A percentile compares a stretch with the other conserved stretches of the same genome.
These are phyloP conservation scores for Otocyon megalotis DNA, from an alignment of 2,113 vertebrate genomes.

Conservation along the genomic window DNA sequence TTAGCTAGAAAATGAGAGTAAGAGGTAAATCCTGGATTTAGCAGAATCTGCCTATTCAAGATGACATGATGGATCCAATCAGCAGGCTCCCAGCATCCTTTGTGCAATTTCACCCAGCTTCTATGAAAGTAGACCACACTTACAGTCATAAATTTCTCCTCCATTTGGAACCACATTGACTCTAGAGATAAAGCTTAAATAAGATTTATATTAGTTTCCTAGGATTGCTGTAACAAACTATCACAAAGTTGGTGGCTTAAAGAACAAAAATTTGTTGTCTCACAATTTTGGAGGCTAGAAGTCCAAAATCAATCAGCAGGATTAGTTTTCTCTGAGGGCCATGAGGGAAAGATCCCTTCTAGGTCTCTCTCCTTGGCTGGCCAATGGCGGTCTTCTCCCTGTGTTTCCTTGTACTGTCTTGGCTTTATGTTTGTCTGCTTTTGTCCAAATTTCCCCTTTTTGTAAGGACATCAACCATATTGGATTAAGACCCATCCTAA, in stretches of 20 bases:
- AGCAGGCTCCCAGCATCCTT: rapidly evolving
- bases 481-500: not conserved
- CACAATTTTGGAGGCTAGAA: not conserved
- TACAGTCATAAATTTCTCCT: not conserved
- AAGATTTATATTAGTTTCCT: not conserved
- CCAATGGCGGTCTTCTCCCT: not conserved
- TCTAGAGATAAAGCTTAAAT: not conserved
- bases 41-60: not conserved
- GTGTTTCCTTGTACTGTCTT: not conserved
- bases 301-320: not conserved
- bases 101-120: not conserved
- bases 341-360: not conserved
- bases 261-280: not conserved
- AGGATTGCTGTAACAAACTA: not conserved
- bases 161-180: not conserved
- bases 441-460: not conserved
- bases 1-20: not conserved
- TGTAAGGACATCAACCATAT: not conserved
- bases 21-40: not conserved
- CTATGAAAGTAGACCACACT: not conserved
- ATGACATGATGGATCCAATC: not conserved
- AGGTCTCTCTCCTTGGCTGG: not conserved
- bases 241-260: not conserved
- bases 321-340: not conserved
- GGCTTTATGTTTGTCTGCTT: not conserved